Base-by-base conservation (phyloP, 2,888 invertebrate genomes). In the Mechanitis mazaeus region DNA sequence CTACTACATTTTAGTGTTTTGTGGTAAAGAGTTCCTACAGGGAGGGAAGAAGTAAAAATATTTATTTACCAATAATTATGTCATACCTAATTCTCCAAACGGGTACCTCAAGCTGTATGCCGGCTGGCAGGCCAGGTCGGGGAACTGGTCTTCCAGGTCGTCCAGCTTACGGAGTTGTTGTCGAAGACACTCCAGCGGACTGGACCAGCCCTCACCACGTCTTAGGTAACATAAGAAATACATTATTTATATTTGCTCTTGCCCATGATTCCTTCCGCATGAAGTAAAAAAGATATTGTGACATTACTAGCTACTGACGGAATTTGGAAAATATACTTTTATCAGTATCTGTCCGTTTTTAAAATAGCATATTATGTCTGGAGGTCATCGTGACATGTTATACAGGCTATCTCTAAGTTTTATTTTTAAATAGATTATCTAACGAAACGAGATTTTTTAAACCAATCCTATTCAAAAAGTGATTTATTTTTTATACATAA, bases 111-210 rank as follows among this genome's bases (percentile, higher is more conserved):
- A 84, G 72, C 95, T 95, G 75, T 95, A 95, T 0, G 94, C 91
- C 2, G 94, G 93, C 55, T 95, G 94, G 74, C 95, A 95, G 46
- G 92, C 92, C 64, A 94, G 88, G 65, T 94, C 94, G 0, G 94
- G 94, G 72, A 96, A 94, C 80, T 95, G 95, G 75, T 96, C 96
- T 75, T 95, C 96, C 50, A 96, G 84, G 75, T 95, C 95, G 73
- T 96, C 96, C 38, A 96, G 84, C 75, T 95, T 95, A 69, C 95
- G 93, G 61, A 96, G 81, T 77, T 96, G 96, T 73, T 94, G 93
- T 0, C 95, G 90, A n/a, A 95, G 85, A 64, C 95, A 94, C 75
- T 96, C 96, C 11, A 96, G 91, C 0, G 95, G 95, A 59, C 94
- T 94, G 66, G 94, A 93, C 71, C 94, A 93, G 4, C 94, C 91